phyloP scores from a whole-genome alignment of 2,113 vertebrate genomes.

The Daboia siamensis region DNA sequence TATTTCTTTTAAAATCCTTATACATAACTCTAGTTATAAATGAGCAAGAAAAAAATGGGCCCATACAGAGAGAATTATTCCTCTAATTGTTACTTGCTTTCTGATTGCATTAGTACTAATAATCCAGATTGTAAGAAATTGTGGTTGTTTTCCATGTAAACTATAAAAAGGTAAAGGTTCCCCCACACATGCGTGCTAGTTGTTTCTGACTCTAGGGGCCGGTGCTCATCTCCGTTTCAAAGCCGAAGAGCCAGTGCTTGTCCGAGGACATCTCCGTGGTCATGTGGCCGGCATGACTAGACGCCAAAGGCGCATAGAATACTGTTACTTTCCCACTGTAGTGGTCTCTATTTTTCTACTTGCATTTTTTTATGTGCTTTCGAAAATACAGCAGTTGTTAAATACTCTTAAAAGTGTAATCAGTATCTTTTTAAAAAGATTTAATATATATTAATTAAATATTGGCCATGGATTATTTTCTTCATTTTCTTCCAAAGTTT shows the following conservation, averaged over 20 bases:
- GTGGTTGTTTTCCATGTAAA: neutral
- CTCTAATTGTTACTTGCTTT: neutral
- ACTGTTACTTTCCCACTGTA: too few relatives aligned
- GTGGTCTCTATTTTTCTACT: too few relatives aligned
- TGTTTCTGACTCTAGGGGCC: too few relatives aligned
- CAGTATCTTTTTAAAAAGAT: neutral
- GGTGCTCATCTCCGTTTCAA: too few relatives aligned
- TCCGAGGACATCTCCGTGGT: too few relatives aligned
- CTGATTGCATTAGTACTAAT: neutral
- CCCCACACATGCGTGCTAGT: too few relatives aligned
- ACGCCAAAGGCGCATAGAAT: too few relatives aligned
- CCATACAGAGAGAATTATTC: neutral
- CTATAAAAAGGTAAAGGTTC: too few relatives aligned
- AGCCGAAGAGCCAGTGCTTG: too few relatives aligned
- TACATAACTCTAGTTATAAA: neutral
- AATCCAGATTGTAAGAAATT: neutral
- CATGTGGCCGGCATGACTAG: too few relatives aligned
- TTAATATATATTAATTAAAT: neutral
- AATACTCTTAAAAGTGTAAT: neutral
- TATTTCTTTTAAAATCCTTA: neutral
- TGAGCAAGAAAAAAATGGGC: neutral
- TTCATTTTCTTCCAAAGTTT: slow-evolving; percentile 33
- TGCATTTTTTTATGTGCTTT: too few relatives aligned
- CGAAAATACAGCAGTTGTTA: neutral
- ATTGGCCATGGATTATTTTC: neutral